phyloP scores from a whole-genome alignment of 2,113 vertebrate species.

The Gadus chalcogrammus region DNA sequence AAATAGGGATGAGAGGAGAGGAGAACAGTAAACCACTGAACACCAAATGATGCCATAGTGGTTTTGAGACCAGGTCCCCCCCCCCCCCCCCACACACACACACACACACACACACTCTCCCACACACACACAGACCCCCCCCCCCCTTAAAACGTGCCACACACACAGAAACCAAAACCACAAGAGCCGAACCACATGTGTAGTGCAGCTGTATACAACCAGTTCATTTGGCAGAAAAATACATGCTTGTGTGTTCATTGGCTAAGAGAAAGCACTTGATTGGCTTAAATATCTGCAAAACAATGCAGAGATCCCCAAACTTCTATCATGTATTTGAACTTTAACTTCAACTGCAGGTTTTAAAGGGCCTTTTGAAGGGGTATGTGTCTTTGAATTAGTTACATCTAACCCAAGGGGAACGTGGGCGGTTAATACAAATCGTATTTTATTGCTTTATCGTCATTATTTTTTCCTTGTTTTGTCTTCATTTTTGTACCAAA shows the following conservation, averaged over 20 bases:
- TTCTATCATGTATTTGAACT: too few species aligned
- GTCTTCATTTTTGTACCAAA: too few species aligned
- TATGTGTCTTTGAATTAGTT: too few species aligned
- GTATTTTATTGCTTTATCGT: too few species aligned
- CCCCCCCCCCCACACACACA: not conserved
- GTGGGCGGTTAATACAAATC: too few species aligned
- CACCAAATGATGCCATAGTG: conserved; percentile 22
- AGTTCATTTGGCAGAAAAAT: conserved; percentile 25
- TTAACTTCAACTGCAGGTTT: too few species aligned
- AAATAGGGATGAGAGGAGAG: not conserved
- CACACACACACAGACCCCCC: not conserved
- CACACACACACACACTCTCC: not conserved
- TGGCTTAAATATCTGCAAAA: not conserved
- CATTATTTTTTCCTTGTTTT: too few species aligned
- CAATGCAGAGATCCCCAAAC: too few species aligned
- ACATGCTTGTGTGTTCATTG: conserved; percentile 41
- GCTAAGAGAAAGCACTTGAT: conserved; percentile 30
- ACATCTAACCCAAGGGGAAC: too few species aligned
- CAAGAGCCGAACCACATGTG: conserved; percentile 62
- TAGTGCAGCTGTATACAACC: conserved; percentile 52
- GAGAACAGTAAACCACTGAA: conserved; percentile 22
- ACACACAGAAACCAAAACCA: not conserved
- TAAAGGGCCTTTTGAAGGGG: too few species aligned
- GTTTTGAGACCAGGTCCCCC: conserved; percentile 30
- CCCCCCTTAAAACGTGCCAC: not conserved